Conservation (phyloP, 2,888 invertebrate genomes). For the Geotrupes spiniger region DNA sequence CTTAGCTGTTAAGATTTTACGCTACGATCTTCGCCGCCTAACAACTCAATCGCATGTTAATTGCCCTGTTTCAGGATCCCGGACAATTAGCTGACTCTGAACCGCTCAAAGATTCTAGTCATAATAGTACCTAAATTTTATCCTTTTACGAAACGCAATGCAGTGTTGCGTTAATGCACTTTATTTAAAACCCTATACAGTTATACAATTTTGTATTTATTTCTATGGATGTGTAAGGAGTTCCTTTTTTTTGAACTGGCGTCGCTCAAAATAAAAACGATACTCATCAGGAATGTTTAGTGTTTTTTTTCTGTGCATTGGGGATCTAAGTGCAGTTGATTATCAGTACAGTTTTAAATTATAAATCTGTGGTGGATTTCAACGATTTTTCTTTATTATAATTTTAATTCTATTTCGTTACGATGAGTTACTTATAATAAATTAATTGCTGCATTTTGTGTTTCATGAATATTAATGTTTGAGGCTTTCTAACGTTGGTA, state of each 20-base stretch:
- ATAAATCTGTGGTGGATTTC: background rate
- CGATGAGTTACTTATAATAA: too few species aligned
- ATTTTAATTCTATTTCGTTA: too few species aligned
- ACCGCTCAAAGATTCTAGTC: constrained; percentile 23
- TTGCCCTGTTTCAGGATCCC: constrained; percentile 45
- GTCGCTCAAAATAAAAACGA: background rate
- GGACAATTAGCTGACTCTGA: constrained; percentile 33
- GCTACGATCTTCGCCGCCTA: constrained; percentile 9
- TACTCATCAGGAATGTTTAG: background rate
- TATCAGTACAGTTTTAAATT: background rate
- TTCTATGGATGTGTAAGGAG: too few species aligned
- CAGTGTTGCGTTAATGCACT: background rate
- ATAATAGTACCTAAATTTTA: constrained; percentile 18
- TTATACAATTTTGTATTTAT: too few species aligned
- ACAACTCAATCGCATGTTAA: constrained; percentile 16
- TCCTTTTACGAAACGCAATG: background rate
- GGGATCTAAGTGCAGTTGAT: background rate
- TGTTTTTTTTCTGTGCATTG: background rate
- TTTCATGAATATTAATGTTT: too few species aligned
- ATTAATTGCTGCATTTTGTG: too few species aligned
- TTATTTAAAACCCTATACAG: background rate
- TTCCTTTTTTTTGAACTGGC: background rate
- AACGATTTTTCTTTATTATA: background rate
- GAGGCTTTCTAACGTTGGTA: too few species aligned
- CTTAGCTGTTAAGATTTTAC: background rate